Base-by-base conservation (phyloP, 1,140 invertebrate genomes). In the Acromyrmex echinatior region DNA sequence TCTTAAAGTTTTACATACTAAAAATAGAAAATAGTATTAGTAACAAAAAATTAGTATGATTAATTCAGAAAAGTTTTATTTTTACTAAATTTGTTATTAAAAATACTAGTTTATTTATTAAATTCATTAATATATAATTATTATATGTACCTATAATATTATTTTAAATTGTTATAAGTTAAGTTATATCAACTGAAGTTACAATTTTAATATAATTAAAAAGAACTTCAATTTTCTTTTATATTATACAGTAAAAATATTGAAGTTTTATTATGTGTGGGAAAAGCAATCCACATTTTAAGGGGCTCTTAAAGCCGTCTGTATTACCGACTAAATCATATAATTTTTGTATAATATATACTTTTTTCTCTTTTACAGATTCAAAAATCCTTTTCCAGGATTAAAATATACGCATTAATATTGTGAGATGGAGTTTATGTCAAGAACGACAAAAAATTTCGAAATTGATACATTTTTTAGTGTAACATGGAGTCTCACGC, bases 41-140 rank as follows among this genome's bases (percentile, higher is more conserved):
- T 39, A 1, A n/a, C 45, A 21, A 21, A 68, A 68, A 65, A 28
- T 39, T 45, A 74, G 6, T 58, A 9, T 31, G 35, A 39, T 74
- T 39, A 74, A 28, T 39, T n/a, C 10, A 7, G 21, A 58, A 73
- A 62, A 16, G 3, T 56, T 6, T 21, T 71, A 49, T 16, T 25
- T 60, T 60, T 45, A 63, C 5, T 10, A 12, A 39, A 12, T 39
- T 60, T 18, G 1, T 62, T 62, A 45, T 39, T 28, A 60, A 62
- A 39, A 45, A 25, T 56, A 31, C 1, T 45, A 51, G 0, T 60
- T 25, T 58, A 35, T 62, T 16, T 77, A 62, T 21, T 77, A 25
- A 45, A 45, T 28, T 77, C 60, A n/a, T 77, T 62, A 62, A 45
- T 9, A 60, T 39, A 62, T 62, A 77, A 60, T 25, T 45, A 62